Evolutionary conservation across 2,888 invertebrate genomes (phyloP).

Genomic region (Litoditis marina): DNA sequence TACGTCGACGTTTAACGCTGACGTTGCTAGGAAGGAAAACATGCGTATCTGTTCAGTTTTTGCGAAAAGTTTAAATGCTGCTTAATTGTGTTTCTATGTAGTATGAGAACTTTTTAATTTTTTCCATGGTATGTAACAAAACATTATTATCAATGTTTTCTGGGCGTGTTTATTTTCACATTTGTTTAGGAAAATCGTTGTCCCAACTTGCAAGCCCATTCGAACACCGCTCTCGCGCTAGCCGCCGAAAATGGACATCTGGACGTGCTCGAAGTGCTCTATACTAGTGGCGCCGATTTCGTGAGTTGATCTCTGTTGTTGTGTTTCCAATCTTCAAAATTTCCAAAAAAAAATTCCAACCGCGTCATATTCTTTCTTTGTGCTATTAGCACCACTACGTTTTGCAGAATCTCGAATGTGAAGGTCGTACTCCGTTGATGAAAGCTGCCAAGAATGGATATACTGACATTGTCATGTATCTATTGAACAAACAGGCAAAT

Average conservation of each 20-base stretch:
- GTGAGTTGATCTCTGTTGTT: slow-evolving; percentile 64
- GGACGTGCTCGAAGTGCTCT: slow-evolving; percentile 86
- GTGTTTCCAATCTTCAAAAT: no score
- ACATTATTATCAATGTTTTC: no score
- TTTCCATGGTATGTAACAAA: no score
- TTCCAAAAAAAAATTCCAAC: no score
- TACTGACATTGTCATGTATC: slow-evolving; percentile 89
- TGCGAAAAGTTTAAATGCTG: no score
- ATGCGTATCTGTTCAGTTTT: no score
- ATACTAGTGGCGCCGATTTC: slow-evolving; percentile 84
- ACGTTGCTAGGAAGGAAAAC: no score
- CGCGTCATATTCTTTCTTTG: slow-evolving; percentile 12
- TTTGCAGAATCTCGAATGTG: slow-evolving; percentile 73
- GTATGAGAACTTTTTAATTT: no score
- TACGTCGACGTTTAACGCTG: no score
- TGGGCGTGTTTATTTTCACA: neutral
- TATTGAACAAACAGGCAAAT: slow-evolving; percentile 81
- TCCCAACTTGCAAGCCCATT: slow-evolving; percentile 11
- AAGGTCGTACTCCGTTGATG: slow-evolving; percentile 95
- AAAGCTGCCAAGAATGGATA: slow-evolving; percentile 96
- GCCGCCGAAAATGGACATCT: slow-evolving; percentile 98
- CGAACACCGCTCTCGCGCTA: slow-evolving; percentile 66
- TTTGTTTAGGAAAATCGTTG: neutral
- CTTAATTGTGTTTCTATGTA: neutral
- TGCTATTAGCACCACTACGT: no score